Evolutionary conservation across 2,797 vertebrate species (phyloP).

Genomic region (Sebastes diaconus): DNA sequence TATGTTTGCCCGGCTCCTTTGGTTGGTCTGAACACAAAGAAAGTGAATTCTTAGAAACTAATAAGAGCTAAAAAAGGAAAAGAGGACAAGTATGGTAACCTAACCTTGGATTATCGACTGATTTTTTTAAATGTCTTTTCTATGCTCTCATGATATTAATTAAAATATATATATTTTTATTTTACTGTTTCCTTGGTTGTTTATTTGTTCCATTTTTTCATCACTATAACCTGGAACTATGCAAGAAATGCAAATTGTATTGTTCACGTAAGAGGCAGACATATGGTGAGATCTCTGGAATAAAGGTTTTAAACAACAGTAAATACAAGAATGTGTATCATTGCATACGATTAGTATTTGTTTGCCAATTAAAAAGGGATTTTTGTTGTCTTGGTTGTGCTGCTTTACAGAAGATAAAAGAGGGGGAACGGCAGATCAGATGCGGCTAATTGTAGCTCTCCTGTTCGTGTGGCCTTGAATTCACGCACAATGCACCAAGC

Average conservation of each 20-base stretch:
- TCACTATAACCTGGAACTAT: neutral
- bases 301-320: neutral
- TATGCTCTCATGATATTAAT: constrained; percentile 19
- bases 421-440: constrained; percentile 19
- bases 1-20: neutral
- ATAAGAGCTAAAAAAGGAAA: neutral
- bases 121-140: neutral
- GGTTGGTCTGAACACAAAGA: neutral
- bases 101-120: constrained; percentile 19
- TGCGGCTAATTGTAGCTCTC: constrained; percentile 37
- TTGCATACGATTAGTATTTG: constrained; percentile 36
- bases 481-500: constrained; percentile 29
- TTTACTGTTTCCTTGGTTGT: neutral
- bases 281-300: neutral
- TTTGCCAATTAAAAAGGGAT: constrained; percentile 49
- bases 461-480: constrained; percentile 50
- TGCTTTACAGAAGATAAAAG: constrained; percentile 45
- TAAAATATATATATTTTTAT: neutral
- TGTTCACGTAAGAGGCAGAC: neutral
- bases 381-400: constrained; percentile 20
- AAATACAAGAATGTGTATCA: constrained; percentile 14
- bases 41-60: neutral
- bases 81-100: neutral
- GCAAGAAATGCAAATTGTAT: constrained; percentile 14
- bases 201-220: constrained; percentile 2